phyloP scores from a whole-genome alignment of 2,888 invertebrate species.

The Drosophila quasianomalipes region DNA sequence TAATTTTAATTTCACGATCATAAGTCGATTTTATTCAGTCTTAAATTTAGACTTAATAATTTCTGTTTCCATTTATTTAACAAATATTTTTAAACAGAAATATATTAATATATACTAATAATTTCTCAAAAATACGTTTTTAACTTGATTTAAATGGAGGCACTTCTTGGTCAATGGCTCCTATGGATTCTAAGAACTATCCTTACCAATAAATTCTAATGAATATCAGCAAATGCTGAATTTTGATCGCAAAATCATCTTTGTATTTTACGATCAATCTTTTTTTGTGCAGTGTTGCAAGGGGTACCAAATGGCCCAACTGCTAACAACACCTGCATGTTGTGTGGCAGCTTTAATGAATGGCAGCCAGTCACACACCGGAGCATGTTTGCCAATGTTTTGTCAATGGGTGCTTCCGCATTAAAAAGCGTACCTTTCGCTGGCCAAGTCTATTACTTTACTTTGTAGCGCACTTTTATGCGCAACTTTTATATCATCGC shows the following conservation, averaged over 20 bases:
- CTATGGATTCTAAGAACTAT: not conserved
- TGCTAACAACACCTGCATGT: constrained; percentile 14
- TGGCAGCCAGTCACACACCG: constrained; percentile 56
- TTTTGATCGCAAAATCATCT: not conserved
- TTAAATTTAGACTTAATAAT: not conserved
- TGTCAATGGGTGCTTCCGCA: constrained; percentile 57
- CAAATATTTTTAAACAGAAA: not conserved
- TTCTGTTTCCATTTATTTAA: not conserved
- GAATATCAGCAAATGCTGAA: not conserved
- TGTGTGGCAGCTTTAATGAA: constrained; percentile 57
- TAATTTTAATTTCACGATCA: too few relatives aligned
- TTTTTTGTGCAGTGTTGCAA: not conserved
- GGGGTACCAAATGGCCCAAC: not conserved
- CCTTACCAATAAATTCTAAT: not conserved
- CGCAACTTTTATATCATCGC: constrained; percentile 53
- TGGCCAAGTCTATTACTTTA: constrained; percentile 20
- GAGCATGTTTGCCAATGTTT: constrained; percentile 59
- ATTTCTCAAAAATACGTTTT: not conserved
- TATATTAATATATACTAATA: not conserved
- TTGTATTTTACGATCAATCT: not conserved
- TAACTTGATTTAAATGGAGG: not conserved
- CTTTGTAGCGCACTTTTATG: constrained; percentile 67
- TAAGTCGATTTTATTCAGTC: not conserved
- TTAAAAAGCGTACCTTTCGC: constrained; percentile 35
- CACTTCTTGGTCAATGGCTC: not conserved